These are phyloP conservation scores for Agrotis puta DNA, from an alignment of 2,888 invertebrate species.

Conservation along the genomic window DNA sequence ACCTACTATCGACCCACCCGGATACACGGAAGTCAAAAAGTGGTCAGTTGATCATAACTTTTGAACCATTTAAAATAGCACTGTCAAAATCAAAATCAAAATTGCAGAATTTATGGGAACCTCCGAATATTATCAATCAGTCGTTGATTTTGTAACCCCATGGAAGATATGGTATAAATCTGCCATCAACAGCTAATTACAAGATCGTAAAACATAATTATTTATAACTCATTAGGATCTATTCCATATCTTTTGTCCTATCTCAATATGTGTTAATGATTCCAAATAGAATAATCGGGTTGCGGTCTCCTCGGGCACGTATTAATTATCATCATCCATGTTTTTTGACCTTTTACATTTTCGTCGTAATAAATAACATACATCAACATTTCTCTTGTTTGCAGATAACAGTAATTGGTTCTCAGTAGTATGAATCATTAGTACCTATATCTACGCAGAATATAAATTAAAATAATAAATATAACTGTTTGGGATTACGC, in stretches of 20 bases:
- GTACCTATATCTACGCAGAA: conserved; percentile 1
- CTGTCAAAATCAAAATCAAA: too few species aligned
- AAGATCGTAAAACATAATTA: background rate
- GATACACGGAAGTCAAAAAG: too few species aligned
- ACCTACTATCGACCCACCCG: too few species aligned
- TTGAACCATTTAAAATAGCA: too few species aligned
- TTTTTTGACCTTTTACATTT: conserved; percentile 11
- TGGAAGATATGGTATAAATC: background rate
- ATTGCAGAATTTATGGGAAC: too few species aligned
- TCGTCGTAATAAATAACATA: conserved; percentile 9
- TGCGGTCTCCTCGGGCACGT: conserved; percentile 44
- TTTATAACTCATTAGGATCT: conserved; percentile 1
- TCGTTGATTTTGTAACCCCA: too few species aligned
- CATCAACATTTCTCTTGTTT: background rate
- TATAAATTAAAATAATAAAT: background rate
- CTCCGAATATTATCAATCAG: too few species aligned
- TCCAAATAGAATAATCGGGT: conserved; percentile 46
- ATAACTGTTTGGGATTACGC: conserved; percentile 1
- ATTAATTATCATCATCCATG: conserved; percentile 27
- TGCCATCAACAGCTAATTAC: background rate
- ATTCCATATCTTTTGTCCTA: background rate
- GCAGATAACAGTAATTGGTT: conserved; percentile 40
- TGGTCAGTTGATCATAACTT: too few species aligned
- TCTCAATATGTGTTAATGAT: conserved; percentile 14
- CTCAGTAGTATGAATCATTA: conserved; percentile 27